These are phyloP conservation scores for Eonycteris spelaea DNA, from an alignment of 2,113 vertebrate genomes.

Conservation along the genomic window DNA sequence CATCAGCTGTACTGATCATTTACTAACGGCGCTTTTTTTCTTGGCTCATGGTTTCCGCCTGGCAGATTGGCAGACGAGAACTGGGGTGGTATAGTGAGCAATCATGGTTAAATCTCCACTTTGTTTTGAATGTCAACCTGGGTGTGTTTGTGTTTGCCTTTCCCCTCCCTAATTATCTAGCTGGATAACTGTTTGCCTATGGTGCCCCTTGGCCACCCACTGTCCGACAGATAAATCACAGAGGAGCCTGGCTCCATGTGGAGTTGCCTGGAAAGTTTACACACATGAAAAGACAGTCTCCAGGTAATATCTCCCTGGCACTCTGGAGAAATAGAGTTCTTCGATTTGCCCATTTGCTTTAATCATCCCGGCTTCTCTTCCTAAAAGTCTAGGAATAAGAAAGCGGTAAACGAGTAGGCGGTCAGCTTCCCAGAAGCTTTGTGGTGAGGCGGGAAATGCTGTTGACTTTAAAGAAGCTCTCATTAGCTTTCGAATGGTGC, in stretches of 20 bases:
- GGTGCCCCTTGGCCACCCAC: constrained; percentile 68
- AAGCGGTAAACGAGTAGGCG: not conserved
- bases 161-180: constrained; percentile 69
- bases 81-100: not conserved
- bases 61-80: not conserved
- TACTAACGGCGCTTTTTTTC: not conserved
- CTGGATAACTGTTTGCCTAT: constrained; percentile 37
- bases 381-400: constrained; percentile 21
- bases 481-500: constrained; percentile 33
- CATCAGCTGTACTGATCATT: not conserved
- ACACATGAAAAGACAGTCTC: constrained; percentile 10
- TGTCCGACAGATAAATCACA: constrained; percentile 71
- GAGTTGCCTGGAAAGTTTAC: constrained; percentile 4
- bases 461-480: constrained; percentile 43
- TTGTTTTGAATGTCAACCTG: constrained; percentile 76
- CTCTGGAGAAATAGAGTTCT: not conserved
- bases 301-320: constrained; percentile 47
- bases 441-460: not conserved
- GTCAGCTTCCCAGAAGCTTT: constrained; percentile 27
- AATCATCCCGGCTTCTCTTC: constrained; percentile 12
- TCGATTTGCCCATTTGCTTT: constrained; percentile 17
- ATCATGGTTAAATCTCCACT: constrained; percentile 45
- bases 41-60: not conserved
- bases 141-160: constrained; percentile 76
- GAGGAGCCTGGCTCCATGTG: not conserved